Conservation (phyloP, 2,888 invertebrate species). For the Sclerodermus sp. region DNA sequence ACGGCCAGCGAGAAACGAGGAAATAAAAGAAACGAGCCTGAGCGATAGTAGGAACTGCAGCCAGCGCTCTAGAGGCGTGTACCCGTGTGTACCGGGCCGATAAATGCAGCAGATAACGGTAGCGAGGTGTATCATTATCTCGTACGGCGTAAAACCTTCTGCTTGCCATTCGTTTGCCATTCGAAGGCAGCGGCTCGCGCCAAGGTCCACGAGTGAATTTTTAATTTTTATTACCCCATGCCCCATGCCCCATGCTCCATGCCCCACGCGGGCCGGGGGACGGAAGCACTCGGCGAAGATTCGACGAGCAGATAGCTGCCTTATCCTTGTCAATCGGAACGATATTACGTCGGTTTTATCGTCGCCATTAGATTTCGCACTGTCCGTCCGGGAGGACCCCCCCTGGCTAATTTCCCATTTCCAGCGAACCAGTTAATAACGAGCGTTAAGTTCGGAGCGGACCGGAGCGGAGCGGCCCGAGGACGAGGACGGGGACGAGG, state of each 20-base stretch:
- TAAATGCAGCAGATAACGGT: slow-evolving; percentile 46
- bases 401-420: background rate
- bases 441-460: background rate
- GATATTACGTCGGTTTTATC: background rate
- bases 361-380: background rate
- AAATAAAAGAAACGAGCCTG: slow-evolving; percentile 31
- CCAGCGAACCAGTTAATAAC: background rate
- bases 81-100: slow-evolving; percentile 17
- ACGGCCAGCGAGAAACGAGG: slow-evolving; percentile 22
- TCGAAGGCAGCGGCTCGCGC: background rate
- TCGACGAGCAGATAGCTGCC: no score
- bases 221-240: slow-evolving; percentile 22
- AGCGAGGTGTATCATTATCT: slow-evolving; percentile 42
- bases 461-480: background rate
- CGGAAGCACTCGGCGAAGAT: no score
- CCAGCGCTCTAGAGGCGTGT: background rate
- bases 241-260: slow-evolving; percentile 8
- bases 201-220: slow-evolving; percentile 16
- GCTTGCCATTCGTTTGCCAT: slow-evolving; percentile 7
- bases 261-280: slow-evolving; percentile 14
- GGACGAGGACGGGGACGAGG: slow-evolving; percentile 1
- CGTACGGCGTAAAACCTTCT: slow-evolving; percentile 33
- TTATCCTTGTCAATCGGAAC: no score
- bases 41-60: slow-evolving; percentile 22
- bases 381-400: no score